Conservation (phyloP, 2,888 invertebrate species). For the Cryptophagus acutangulus region DNA sequence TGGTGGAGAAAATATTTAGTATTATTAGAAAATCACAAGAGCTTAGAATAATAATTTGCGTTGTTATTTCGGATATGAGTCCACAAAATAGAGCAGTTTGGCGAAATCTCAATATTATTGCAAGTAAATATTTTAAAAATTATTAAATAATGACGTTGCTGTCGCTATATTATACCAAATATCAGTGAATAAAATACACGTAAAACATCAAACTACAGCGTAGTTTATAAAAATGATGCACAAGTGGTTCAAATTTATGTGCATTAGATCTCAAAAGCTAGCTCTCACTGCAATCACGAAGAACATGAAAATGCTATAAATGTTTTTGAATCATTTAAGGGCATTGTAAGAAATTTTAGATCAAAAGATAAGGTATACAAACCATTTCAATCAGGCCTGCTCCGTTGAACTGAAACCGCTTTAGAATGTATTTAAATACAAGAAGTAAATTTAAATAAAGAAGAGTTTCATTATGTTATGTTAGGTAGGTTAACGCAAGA, state of each 20-base stretch:
- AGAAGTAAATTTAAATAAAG: constrained; percentile 2
- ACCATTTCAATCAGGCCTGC: constrained; percentile 6
- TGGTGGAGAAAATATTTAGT: not conserved
- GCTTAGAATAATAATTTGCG: not conserved
- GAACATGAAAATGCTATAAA: not conserved
- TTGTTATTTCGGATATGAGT: not conserved
- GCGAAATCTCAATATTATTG: not conserved
- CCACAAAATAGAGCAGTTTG: not conserved
- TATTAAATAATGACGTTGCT: not conserved
- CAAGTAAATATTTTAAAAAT: not conserved
- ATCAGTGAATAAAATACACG: constrained; percentile 5
- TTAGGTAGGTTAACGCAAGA: not conserved
- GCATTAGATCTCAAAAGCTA: not conserved
- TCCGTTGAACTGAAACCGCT: constrained; percentile 4
- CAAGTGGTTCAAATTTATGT: constrained; percentile 13
- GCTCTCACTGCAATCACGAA: not conserved
- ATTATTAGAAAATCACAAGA: not conserved
- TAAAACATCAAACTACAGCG: constrained; percentile 10
- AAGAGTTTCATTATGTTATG: not conserved
- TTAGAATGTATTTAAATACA: constrained; percentile 7
- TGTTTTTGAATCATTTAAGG: constrained; percentile 4
- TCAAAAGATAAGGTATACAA: constrained; percentile 2
- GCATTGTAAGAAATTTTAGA: constrained; percentile 4
- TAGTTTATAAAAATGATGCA: constrained; percentile 9
- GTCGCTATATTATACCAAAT: not conserved